Base-by-base conservation (phyloP, 2,797 vertebrate species). In the Sebastiscus tertius region DNA sequence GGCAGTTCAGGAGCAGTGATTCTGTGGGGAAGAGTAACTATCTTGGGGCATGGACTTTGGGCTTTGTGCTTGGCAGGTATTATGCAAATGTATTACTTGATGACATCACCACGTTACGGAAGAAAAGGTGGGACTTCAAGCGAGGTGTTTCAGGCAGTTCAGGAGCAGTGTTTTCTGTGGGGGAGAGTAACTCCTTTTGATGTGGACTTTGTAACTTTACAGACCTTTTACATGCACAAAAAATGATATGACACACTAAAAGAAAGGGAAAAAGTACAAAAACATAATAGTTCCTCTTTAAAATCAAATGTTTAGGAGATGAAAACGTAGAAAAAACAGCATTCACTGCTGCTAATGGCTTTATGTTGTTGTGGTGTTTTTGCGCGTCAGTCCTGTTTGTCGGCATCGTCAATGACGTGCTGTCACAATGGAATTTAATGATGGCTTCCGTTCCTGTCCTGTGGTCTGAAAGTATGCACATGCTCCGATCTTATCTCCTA, bases 351-450 rank as follows among this genome's bases (percentile, higher is more conserved):
- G 58, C 74, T 46, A 10, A 29, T 63, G 64, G 66, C 60, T 24
- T 12, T 2, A 1, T 11, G 10, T 14, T 74, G 49, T 13, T 77
- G 27, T 81, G 68, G 36, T 54, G 59, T 79, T 29, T 77, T 33
- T 18, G 79, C 14, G 77, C 46, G 84, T 75, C 66, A 58, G 2
- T 81, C 76, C 68, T 67, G 63, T 70, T 71, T 31, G 36, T 20
- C 1, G 4, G 18, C 13, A 0, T 6, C 8, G 8, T 67, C 42
- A 72, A 77, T 59, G 27, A 75, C 3, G 6, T 5, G 72, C 71
- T 85, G 84, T 89, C 90, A 89, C 13, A 33, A 3, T n/a, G 56
- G 79, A 85, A 88, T 89, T 72, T 7, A 20, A 16, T 70, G 16
- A 39, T 13, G 13, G 55, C 70, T 82, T 22, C 36, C 46, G 65